phyloP scores from a whole-genome alignment of 2,797 vertebrate genomes.

The Triplophysa bombifrons region DNA sequence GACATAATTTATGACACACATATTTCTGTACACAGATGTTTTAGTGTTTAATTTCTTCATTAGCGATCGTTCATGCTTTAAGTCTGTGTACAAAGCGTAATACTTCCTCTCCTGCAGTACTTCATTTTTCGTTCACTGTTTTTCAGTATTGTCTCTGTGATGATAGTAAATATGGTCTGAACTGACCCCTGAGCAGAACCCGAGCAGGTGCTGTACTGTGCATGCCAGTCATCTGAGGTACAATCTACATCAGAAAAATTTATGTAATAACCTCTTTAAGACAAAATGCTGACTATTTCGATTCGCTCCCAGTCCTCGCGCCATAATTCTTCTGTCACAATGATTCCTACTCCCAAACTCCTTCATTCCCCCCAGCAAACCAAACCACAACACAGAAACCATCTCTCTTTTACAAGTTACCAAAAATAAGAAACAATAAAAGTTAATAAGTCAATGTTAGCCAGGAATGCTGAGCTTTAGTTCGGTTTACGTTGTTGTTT shows the following conservation, averaged over 20 bases:
- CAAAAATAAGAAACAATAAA: constrained; percentile 37
- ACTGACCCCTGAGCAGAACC: constrained; percentile 17
- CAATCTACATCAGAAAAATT: constrained; percentile 18
- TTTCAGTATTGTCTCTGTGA: neutral
- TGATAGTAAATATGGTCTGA: neutral
- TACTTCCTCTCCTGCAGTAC: neutral
- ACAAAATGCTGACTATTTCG: constrained; percentile 1
- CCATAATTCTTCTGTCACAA: constrained; percentile 8
- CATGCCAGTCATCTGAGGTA: constrained; percentile 10
- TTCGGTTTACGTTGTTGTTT: constrained; percentile 43
- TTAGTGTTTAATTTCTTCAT: neutral
- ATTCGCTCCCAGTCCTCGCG: neutral
- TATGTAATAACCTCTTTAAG: constrained; percentile 16
- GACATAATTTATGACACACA: constrained; percentile 23
- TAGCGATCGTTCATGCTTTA: neutral
- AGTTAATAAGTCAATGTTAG: constrained; percentile 35
- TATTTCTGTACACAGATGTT: constrained; percentile 10
- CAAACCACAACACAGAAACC: constrained; percentile 35
- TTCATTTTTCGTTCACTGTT: neutral
- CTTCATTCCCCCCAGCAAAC: constrained; percentile 30
- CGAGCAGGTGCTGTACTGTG: constrained; percentile 25
- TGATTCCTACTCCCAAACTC: neutral
- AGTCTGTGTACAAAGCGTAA: neutral
- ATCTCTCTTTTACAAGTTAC: constrained; percentile 40
- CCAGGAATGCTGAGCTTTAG: constrained; percentile 38